phyloP scores from a whole-genome alignment of 1,140 invertebrate genomes.

The Antheraea pernyi region DNA sequence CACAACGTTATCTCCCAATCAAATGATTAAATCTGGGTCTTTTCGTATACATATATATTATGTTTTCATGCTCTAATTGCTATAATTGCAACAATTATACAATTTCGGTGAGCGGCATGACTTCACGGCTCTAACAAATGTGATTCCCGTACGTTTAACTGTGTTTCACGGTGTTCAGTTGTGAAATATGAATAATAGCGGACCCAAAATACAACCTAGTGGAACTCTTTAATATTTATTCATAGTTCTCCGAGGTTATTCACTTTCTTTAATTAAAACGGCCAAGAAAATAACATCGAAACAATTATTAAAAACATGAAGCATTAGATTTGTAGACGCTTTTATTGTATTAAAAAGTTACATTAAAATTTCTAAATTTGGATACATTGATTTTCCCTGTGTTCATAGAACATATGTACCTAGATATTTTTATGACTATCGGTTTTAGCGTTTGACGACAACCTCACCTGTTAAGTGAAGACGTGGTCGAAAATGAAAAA shows the following conservation, averaged over 20 bases:
- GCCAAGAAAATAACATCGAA: background rate
- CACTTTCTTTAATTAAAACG: background rate
- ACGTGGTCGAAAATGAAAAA: too few relatives aligned
- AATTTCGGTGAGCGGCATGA: slow-evolving; percentile 19
- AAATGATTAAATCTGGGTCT: slow-evolving; percentile 1
- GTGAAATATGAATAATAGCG: slow-evolving; percentile 9
- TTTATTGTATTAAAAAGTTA: background rate
- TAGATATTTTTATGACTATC: too few relatives aligned
- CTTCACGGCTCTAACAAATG: background rate
- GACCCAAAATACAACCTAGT: background rate
- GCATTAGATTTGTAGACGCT: background rate
- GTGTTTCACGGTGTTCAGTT: background rate
- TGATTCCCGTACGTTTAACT: background rate
- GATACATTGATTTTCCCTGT: too few relatives aligned
- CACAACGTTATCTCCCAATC: slow-evolving; percentile 9
- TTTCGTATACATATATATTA: slow-evolving; percentile 23
- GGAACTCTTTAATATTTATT: background rate
- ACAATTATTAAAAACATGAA: background rate
- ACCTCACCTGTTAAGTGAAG: too few relatives aligned
- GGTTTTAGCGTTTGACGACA: too few relatives aligned
- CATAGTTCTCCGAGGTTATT: background rate
- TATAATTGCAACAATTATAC: slow-evolving; percentile 31
- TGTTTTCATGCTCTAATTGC: slow-evolving; percentile 36
- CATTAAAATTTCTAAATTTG: too few relatives aligned
- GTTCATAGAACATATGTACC: too few relatives aligned